Conservation (phyloP, 2,797 vertebrate species). For the Parauchenoglanis punctatus region DNA sequence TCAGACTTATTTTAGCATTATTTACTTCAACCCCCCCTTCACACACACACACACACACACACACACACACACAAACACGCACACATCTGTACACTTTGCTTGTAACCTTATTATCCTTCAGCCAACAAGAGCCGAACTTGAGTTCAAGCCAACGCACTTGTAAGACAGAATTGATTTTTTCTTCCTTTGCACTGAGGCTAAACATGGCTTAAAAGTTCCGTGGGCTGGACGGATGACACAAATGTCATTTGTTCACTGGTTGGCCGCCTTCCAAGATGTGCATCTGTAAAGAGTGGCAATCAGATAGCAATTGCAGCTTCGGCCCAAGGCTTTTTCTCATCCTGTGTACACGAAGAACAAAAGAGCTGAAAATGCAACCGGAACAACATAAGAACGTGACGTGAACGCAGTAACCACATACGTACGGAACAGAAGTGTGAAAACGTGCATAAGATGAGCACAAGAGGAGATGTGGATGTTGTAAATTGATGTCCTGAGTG, state of each 20-base stretch:
- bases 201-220: constrained; percentile 34
- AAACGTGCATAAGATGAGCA: neutral
- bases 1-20: constrained; percentile 4
- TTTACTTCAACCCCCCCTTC: neutral
- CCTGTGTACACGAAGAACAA: neutral
- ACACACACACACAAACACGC: neutral
- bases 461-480: neutral
- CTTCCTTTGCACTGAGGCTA: constrained; percentile 48
- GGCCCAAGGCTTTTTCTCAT: constrained; percentile 10
- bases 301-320: constrained; percentile 33
- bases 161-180: constrained; percentile 54
- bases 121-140: constrained; percentile 23
- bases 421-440: neutral
- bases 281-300: constrained; percentile 50
- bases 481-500: neutral
- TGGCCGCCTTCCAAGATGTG: constrained; percentile 46
- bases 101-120: constrained; percentile 39
- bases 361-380: neutral
- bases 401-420: neutral
- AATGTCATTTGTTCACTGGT: constrained; percentile 48
- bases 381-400: neutral
- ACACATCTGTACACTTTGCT: constrained; percentile 5
- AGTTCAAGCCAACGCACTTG: constrained; percentile 43
- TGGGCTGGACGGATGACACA: constrained; percentile 41
- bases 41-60: neutral